Conservation (phyloP, 2,113 vertebrate species). For the Eublepharis macularius region DNA sequence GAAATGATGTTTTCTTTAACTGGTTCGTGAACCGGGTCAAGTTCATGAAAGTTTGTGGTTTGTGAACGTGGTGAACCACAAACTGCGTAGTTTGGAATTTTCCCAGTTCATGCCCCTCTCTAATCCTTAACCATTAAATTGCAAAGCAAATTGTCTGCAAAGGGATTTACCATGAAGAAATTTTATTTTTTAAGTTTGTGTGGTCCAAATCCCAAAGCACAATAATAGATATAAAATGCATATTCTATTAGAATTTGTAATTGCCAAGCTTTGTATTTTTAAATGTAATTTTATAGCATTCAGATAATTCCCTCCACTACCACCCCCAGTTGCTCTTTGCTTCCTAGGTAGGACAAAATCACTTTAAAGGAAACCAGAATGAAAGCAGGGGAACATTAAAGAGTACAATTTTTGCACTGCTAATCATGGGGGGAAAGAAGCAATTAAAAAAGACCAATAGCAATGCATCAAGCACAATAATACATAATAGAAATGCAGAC, state of each 20-base stretch:
- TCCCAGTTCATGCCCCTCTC: no score
- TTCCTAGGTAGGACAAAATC: not conserved
- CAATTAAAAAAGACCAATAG: not conserved
- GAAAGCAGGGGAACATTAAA: not conserved
- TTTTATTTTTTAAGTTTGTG: not conserved
- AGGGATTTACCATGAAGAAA: not conserved
- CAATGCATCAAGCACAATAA: not conserved
- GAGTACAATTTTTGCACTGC: not conserved
- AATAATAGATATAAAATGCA: constrained; percentile 9
- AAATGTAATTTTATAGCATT: constrained; percentile 3
- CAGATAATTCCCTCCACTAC: not conserved
- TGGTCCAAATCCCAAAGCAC: not conserved
- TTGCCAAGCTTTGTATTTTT: rapidly evolving
- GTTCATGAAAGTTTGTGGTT: no score
- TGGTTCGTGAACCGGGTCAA: no score
- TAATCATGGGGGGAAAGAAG: not conserved
- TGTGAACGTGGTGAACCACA: no score
- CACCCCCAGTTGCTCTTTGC: not conserved
- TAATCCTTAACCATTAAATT: constrained; percentile 45
- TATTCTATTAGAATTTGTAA: not conserved
- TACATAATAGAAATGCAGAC: not conserved
- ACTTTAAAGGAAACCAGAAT: constrained; percentile 4
- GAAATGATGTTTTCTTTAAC: no score
- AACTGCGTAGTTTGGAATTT: no score
- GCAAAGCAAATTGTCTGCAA: constrained; percentile 6